Evolutionary conservation across 2,113 vertebrate genomes (phyloP).

Genomic region (Conger conger): DNA sequence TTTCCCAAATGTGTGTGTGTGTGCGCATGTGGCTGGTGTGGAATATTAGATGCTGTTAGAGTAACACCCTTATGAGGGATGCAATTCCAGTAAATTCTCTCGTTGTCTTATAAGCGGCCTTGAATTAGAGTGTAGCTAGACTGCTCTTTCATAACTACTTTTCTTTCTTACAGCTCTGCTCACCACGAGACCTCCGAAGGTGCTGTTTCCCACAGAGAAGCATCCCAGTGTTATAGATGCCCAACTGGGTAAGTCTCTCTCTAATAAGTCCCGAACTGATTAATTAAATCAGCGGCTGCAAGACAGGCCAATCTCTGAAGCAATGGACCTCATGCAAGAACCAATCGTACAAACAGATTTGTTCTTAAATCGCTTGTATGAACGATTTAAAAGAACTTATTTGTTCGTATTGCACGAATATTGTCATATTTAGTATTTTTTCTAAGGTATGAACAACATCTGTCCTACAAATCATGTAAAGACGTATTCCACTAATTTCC

Average conservation of each 20-base stretch:
- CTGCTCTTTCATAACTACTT: slow-evolving; percentile 40
- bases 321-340: too few species aligned
- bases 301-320: not conserved
- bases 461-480: too few species aligned
- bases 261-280: slow-evolving; percentile 37
- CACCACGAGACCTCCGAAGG: slow-evolving; percentile 91
- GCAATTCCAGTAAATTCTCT: not conserved
- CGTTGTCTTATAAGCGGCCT: not conserved
- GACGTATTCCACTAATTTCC: too few species aligned
- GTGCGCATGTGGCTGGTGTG: not conserved
- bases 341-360: too few species aligned
- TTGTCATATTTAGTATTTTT: too few species aligned
- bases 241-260: slow-evolving; percentile 87
- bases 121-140: not conserved
- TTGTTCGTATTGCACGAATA: too few species aligned
- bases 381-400: too few species aligned
- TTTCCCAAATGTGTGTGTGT: not conserved
- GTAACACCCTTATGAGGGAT: not conserved
- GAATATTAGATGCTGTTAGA: not conserved
- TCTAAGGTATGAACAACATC: too few species aligned
- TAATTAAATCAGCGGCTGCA: not conserved
- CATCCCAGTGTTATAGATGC: slow-evolving; percentile 86
- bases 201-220: slow-evolving; percentile 88
- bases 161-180: slow-evolving; percentile 82
- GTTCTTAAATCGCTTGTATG: too few species aligned